Percentiles rank a stretch among this genome's conserved stretches.
Evolutionary conservation across 1,140 invertebrate species (phyloP).

Genomic region (Meloidogyne hapla): DNA sequence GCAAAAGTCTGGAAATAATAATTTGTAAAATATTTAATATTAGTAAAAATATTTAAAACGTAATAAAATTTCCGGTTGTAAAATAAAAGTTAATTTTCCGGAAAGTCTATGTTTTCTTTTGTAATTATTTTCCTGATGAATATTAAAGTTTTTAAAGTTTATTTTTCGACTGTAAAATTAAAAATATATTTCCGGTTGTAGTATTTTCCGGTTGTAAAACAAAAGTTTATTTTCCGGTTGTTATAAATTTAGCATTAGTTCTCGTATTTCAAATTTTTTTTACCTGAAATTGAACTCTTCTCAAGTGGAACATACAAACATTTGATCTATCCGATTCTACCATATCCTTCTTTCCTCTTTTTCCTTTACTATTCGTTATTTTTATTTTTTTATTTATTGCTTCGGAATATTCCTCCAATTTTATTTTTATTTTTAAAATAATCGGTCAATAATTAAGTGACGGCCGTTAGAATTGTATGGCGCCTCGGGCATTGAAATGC

Average conservation of each 20-base stretch:
- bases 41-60: no score
- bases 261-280: background rate
- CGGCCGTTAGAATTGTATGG: conserved; percentile 4
- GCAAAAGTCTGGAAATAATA: conserved; percentile 1
- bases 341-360: background rate
- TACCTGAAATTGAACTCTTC: conserved; percentile 36
- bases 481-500: conserved; percentile 1
- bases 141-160: no score
- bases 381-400: background rate
- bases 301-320: conserved; percentile 29
- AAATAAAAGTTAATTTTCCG: no score
- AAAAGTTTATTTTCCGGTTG: no score
- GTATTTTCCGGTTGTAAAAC: no score
- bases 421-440: background rate
- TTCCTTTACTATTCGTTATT: background rate
- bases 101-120: no score
- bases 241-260: no score
- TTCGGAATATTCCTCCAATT: background rate
- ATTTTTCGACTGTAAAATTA: no score
- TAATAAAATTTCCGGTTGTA: background rate
- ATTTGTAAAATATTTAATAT: no score
- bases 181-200: no score
- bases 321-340: conserved; percentile 17
- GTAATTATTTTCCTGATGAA: no score
- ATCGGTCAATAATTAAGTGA: conserved; percentile 3